These are phyloP conservation scores for Vidua chalybeata DNA, from an alignment of 2,113 vertebrate genomes.

Conservation along the genomic window DNA sequence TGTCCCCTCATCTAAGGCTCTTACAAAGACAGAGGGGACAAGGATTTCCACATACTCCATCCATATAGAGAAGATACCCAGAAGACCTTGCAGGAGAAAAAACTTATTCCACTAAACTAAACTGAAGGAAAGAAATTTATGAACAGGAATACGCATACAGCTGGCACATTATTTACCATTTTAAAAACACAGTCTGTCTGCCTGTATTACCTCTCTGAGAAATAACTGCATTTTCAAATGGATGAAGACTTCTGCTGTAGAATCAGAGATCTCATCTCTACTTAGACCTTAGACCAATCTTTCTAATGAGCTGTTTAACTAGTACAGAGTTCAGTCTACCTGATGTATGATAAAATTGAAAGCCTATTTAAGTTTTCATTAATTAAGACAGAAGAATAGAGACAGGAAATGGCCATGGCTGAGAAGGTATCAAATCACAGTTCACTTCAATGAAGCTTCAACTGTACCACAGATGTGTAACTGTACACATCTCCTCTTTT, in stretches of 20 bases:
- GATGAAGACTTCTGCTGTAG: not conserved
- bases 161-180: not conserved
- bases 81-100: not conserved
- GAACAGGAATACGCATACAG: not conserved
- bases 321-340: constrained; percentile 22
- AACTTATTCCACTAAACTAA: not conserved
- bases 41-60: not conserved
- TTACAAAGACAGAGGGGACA: not conserved
- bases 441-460: constrained; percentile 13
- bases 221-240: not conserved
- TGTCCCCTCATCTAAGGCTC: not conserved
- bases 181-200: not conserved
- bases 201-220: not conserved
- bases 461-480: not conserved
- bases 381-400: constrained; percentile 29
- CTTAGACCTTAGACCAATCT: not conserved
- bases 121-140: not conserved
- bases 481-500: not conserved
- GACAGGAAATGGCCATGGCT: not conserved
- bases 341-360: constrained; percentile 13
- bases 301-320: constrained; percentile 63
- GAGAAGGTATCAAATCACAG: not conserved
- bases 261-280: not conserved
- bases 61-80: not conserved
- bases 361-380: constrained; percentile 38